Evolutionary conservation across 1,140 invertebrate genomes (phyloP).

Genomic region (Nebria ingens): DNA sequence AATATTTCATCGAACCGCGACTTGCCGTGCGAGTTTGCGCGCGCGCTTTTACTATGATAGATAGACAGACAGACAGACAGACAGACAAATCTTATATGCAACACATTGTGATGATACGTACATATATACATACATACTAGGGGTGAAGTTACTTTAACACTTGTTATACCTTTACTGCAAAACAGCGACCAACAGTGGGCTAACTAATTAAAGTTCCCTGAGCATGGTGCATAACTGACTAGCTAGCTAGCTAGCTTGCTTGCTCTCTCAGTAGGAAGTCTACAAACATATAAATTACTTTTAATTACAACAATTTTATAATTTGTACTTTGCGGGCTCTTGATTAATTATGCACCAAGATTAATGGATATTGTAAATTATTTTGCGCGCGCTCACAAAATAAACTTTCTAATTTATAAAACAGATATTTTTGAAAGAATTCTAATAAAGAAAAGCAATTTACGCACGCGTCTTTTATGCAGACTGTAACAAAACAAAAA

Average conservation of each 20-base stretch:
- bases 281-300: conserved; percentile 32
- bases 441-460: conserved; percentile 18
- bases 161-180: too few species aligned
- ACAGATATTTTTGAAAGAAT: conserved; percentile 18
- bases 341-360: conserved; percentile 29
- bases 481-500: conserved; percentile 17
- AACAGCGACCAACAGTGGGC: background rate
- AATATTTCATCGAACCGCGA: conserved; percentile 4
- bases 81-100: background rate
- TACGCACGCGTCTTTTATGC: conserved; percentile 6
- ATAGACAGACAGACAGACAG: too few species aligned
- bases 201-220: conserved; percentile 31
- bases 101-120: too few species aligned
- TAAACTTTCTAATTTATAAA: conserved; percentile 15
- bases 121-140: too few species aligned
- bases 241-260: conserved; percentile 4
- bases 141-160: too few species aligned
- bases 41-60: background rate
- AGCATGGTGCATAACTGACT: conserved; percentile 25
- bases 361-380: conserved; percentile 28
- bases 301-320: conserved; percentile 34
- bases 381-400: conserved; percentile 22
- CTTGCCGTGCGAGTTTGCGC: background rate
- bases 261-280: conserved; percentile 4
- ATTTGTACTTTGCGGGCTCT: conserved; percentile 29